phyloP scores from a whole-genome alignment of 2,113 vertebrate species.

The Albula goreensis region DNA sequence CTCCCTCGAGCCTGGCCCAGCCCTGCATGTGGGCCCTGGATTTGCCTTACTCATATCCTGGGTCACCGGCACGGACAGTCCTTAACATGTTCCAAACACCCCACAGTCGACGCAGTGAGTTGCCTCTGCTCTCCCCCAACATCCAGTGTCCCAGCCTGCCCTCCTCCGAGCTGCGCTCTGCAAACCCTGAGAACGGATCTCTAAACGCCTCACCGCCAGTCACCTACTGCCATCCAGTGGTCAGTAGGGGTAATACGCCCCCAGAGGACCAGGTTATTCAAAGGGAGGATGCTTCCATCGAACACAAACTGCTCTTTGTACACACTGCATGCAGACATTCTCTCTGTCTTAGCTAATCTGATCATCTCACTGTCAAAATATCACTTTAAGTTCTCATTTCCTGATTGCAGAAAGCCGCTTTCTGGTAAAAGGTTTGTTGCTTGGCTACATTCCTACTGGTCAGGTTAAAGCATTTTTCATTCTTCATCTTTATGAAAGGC shows the following conservation, averaged over 20 bases:
- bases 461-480: no score
- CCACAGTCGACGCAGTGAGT: not conserved
- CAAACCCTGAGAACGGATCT: not conserved
- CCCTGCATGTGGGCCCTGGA: no score
- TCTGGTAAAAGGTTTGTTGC: no score
- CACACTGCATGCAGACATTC: no score
- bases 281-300: no score
- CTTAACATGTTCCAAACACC: not conserved
- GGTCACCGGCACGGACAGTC: not conserved
- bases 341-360: no score
- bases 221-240: constrained; percentile 8
- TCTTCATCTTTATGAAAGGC: no score
- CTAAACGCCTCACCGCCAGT: not conserved
- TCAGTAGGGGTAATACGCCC: not conserved
- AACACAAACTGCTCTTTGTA: no score
- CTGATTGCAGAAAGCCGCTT: no score
- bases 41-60: not conserved
- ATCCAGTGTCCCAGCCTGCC: not conserved
- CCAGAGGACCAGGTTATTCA: not conserved
- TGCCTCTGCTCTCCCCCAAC: not conserved
- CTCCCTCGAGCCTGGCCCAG: not conserved
- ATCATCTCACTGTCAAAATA: no score
- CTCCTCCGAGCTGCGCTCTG: not conserved
- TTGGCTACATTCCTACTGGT: no score
- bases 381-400: no score